Evolutionary conservation across 2,797 vertebrate species (phyloP), one percentile per base, ranked within the genome.

Genomic region (Paedocypris micromegethes): DNA sequence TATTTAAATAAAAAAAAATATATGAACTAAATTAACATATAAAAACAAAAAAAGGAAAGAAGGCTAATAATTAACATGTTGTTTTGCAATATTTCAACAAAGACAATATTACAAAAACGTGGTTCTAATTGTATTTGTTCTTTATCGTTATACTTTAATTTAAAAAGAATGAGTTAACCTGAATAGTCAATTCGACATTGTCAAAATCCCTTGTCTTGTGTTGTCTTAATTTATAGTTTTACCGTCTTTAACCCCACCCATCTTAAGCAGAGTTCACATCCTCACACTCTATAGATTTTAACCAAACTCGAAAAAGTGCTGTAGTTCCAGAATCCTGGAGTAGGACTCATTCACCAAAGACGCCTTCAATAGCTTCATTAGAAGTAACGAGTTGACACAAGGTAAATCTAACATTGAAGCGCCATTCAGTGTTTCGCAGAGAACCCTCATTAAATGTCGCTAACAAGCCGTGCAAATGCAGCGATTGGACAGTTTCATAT

Each of bases 401-500:
- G 94, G 94, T 95, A 94, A 93, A 91, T 92, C 87, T 92, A 90
- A 89, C 89, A 90, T 86, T 86, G 89, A 90, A 90, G 91, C 90
- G 91, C 92, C 91, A 92, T 93, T 94, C 91, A 94, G 92, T 88
- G 88, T 90, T 84, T 86, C 86, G 85, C 78, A 85, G 90, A 88
- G 90, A 88, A 87, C 90, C 93, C 96, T 97, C 95, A 98, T 98
- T 98, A 96, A 95, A 91, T 92, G 87, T 91, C 91, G 90, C 92
- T 97, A 97, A 97, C 93, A 95, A 96, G 92, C 94, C 93, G 92
- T 94, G 94, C 94, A 96, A 93, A 95, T 92, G 92, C 91, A 89
- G 89, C 91, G 92, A 94, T 93, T 92, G 92, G 91, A 93, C 91
- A 93, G 92, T 91, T 94, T 91, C 88, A 90, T 93, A 91, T 90